Base-by-base conservation (phyloP, 2,797 vertebrate species). In the Acrossocheilus wenchowensis region DNA sequence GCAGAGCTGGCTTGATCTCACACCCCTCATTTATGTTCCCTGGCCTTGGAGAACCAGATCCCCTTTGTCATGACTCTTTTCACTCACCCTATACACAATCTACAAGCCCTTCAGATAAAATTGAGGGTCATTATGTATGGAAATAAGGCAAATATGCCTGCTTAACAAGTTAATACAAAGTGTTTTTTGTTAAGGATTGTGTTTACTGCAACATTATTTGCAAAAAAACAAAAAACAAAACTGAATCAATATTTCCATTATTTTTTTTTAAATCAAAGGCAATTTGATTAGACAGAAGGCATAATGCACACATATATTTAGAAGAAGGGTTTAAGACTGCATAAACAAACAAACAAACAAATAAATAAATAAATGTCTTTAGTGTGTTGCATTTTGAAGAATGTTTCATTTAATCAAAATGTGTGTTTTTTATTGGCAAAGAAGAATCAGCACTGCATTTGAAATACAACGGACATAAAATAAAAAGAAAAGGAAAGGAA, bases 61-160 rank as follows among this genome's bases (percentile, higher is more conserved):
- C 78, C 19, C 96, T 96, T 96, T 96, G 94, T 96, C 93, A 94
- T 94, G 94, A 95, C 95, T 74, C 95, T 92, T 96, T 95, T 96
- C 96, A 96, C 96, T 96, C 95, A 95, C 95, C 95, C 94, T 94
- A 93, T 95, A 95, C 95, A 97, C 95, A 96, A 96, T 96, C 95
- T 94, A 94, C 92, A 94, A 82, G 36, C 68, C n/a, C 81, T 82
- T 50, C 50, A 96, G 95, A 95, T 95, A 94, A 94, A 96, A 95
- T 94, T 95, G 96, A 96, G 95, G 95, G 95, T 94, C 94, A 95
- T 96, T 94, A 95, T 95, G 95, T 95, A 95, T 96, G 94, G 95
- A 96, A 96, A 96, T 95, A 93, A 94, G 95, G 95, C 96, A 36
- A 94, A 96, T 95, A 66, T 95, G 95, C 94, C 94, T 94, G 94